Conservation (phyloP, 2,888 invertebrate species). For the Abrostola tripartita region DNA sequence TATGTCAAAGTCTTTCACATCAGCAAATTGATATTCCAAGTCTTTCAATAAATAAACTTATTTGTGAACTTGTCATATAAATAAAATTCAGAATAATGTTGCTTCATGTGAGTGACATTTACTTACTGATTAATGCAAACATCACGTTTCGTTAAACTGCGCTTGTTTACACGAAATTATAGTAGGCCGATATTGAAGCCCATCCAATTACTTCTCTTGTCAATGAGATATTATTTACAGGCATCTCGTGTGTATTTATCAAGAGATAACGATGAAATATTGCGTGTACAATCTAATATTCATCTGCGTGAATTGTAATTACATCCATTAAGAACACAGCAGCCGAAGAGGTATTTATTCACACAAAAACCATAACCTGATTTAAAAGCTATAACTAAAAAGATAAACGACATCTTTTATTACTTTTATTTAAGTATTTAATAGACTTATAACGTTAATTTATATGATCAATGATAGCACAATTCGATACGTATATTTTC, state of each 20-base stretch:
- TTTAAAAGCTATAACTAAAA: conserved; percentile 13
- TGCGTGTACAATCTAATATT: conserved; percentile 64
- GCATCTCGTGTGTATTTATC: conserved; percentile 75
- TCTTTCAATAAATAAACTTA: not conserved
- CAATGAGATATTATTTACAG: conserved; percentile 79
- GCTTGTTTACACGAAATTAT: conserved; percentile 66
- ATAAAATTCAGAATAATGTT: conserved; percentile 5
- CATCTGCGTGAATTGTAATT: conserved; percentile 63
- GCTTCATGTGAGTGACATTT: conserved; percentile 34
- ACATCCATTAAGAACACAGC: conserved; percentile 61
- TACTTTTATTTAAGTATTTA: conserved; percentile 3
- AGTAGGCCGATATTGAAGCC: conserved; percentile 72
- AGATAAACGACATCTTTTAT: conserved; percentile 10
- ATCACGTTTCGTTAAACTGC: conserved; percentile 57
- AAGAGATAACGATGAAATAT: conserved; percentile 73
- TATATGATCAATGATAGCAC: not conserved
- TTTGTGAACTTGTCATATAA: conserved; percentile 12
- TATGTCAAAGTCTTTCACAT: too few species aligned
- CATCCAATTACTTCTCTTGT: conserved; percentile 80
- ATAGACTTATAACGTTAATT: not conserved
- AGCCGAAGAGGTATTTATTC: conserved; percentile 16
- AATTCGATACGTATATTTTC: not conserved
- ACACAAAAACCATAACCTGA: conserved; percentile 19
- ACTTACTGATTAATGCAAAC: conserved; percentile 31
- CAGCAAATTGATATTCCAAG: not conserved